A percentile compares a stretch with the other conserved stretches of the same genome.
Conservation (phyloP, 2,113 vertebrate species). For the Nyctibius bracteatus region DNA sequence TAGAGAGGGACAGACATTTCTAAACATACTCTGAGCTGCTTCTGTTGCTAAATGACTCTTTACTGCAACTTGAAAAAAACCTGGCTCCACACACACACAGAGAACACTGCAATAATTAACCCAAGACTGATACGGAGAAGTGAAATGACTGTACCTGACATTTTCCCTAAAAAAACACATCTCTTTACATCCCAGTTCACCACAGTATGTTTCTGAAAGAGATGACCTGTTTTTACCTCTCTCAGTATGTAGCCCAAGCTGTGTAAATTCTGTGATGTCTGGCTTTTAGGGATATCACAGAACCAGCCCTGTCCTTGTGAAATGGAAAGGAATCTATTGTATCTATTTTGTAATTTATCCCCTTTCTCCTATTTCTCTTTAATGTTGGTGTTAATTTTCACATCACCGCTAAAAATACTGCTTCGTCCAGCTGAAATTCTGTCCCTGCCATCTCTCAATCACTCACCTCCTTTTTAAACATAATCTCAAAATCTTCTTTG, state of each 20-base stretch:
- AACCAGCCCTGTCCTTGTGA: background rate
- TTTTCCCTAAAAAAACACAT: background rate
- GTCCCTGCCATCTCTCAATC: background rate
- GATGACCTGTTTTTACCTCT: slow-evolving; percentile 29
- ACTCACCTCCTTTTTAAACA: background rate
- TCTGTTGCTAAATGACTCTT: background rate
- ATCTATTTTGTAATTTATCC: background rate
- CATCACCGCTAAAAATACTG: background rate
- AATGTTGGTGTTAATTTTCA: background rate
- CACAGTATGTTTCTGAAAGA: slow-evolving; percentile 7
- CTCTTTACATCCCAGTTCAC: background rate
- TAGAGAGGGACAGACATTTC: background rate
- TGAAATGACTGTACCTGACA: background rate
- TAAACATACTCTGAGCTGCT: background rate
- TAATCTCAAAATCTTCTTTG: background rate
- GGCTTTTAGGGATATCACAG: slow-evolving; percentile 38
- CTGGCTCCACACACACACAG: background rate
- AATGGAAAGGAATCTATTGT: background rate
- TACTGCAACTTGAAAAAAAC: background rate
- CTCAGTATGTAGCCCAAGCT: slow-evolving; percentile 5
- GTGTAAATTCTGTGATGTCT: slow-evolving; percentile 41
- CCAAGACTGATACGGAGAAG: background rate
- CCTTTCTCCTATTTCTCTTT: background rate
- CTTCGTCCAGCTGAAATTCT: background rate
- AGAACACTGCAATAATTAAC: background rate